phyloP scores from a whole-genome alignment of 2,113 vertebrate species.

The Bubo scandiacus region DNA sequence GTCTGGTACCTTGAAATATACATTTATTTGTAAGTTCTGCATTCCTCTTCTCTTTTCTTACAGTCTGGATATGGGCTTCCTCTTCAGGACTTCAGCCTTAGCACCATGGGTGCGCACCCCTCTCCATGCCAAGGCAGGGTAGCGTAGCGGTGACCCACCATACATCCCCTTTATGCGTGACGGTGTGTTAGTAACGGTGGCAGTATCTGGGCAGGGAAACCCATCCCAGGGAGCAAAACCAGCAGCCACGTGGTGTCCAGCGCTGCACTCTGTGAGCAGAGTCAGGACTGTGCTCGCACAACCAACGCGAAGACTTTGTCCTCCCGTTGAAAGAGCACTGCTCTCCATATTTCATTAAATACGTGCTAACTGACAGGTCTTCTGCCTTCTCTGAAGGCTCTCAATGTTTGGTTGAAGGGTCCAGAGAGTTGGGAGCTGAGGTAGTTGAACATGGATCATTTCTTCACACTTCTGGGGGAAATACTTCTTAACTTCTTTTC shows the following conservation, averaged over 20 bases:
- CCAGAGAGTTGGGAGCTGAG: not conserved
- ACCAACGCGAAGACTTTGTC: not conserved
- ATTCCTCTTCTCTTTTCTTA: constrained; percentile 66
- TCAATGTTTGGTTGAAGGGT: not conserved
- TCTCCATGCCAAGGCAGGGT: constrained; percentile 54
- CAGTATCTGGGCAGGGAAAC: constrained; percentile 24
- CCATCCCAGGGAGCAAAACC: not conserved
- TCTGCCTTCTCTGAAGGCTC: constrained; percentile 13
- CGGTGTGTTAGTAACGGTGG: not conserved
- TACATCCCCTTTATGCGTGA: not conserved
- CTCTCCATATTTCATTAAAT: not conserved
- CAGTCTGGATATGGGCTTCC: constrained; percentile 59
- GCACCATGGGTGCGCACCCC: not conserved
- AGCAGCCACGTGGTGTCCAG: not conserved
- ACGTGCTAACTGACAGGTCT: not conserved
- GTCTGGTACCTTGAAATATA: constrained; percentile 53
- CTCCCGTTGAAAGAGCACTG: not conserved
- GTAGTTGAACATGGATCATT: not conserved
- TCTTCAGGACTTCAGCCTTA: constrained; percentile 57
- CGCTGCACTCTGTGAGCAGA: not conserved
- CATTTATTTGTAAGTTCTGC: constrained; percentile 61
- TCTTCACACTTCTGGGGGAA: not conserved
- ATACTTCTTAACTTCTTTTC: constrained; percentile 14
- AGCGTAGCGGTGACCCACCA: constrained; percentile 11
- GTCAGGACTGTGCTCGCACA: not conserved